Evolutionary conservation across 2,113 vertebrate species (phyloP).

Genomic region (Ginglymostoma cirratum): DNA sequence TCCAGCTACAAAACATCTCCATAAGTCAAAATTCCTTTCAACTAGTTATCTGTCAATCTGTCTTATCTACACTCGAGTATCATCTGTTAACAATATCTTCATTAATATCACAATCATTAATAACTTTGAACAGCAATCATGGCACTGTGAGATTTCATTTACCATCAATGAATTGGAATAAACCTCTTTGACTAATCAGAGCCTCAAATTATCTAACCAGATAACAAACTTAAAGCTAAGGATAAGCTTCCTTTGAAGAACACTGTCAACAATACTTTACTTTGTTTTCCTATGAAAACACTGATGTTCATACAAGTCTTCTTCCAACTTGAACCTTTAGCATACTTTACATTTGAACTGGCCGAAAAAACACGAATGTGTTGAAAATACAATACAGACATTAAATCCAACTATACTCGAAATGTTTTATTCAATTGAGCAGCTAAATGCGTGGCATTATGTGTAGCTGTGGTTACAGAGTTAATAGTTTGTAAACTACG

Average conservation of each 20-base stretch:
- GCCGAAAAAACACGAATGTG: neutral
- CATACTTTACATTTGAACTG: neutral
- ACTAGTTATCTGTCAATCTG: neutral
- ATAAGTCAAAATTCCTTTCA: neutral
- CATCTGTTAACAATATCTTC: slow-evolving; percentile 26
- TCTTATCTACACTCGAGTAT: neutral
- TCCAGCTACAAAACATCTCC: neutral
- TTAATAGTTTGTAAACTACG: neutral
- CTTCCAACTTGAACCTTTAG: neutral
- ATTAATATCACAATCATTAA: slow-evolving; percentile 9
- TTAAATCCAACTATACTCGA: neutral
- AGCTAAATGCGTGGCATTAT: neutral
- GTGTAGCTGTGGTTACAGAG: neutral
- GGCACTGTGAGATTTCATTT: neutral
- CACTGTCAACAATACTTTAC: neutral
- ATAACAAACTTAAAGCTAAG: neutral
- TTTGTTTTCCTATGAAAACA: neutral
- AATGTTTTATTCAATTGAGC: neutral
- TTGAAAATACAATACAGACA: neutral
- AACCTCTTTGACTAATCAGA: neutral
- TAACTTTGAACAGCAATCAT: neutral
- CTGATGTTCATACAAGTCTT: neutral
- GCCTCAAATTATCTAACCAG: neutral
- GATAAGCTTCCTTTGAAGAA: neutral
- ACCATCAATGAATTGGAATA: slow-evolving; percentile 4